Conservation (phyloP, 2,113 vertebrate genomes). For the Aplodontia rufa region DNA sequence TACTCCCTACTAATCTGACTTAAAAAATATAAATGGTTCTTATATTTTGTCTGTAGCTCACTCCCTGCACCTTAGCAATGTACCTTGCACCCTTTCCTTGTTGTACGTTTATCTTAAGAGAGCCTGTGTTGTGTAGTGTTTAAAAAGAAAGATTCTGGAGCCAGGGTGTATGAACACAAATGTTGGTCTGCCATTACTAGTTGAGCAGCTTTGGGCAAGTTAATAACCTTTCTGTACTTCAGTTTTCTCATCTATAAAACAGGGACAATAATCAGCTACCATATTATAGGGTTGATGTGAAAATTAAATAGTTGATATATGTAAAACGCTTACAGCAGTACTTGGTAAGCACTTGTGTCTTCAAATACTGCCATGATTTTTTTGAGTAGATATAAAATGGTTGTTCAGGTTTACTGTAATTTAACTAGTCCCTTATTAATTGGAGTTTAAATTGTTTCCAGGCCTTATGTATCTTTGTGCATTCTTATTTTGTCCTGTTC, state of each 20-base stretch:
- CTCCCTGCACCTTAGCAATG: not conserved
- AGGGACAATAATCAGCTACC: not conserved
- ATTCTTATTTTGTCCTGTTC: not conserved
- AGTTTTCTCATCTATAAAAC: not conserved
- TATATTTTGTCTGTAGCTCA: not conserved
- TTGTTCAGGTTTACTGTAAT: not conserved
- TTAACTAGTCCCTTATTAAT: not conserved
- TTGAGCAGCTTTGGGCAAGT: not conserved
- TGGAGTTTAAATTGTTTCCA: slow-evolving; percentile 13
- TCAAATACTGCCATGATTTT: not conserved
- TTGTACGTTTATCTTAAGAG: not conserved
- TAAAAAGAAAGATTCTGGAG: not conserved
- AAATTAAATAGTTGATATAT: not conserved
- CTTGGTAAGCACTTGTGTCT: not conserved
- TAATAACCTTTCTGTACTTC: not conserved
- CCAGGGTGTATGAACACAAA: not conserved
- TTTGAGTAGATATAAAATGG: not conserved
- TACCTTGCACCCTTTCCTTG: not conserved
- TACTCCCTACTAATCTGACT: not conserved
- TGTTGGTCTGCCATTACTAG: not conserved
- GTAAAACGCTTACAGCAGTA: not conserved
- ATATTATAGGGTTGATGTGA: not conserved
- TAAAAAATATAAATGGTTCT: not conserved
- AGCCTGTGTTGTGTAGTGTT: not conserved
- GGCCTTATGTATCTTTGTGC: not conserved